These are phyloP conservation scores for Meta bourneti DNA, from an alignment of 2,888 invertebrate genomes.

Conservation along the genomic window DNA sequence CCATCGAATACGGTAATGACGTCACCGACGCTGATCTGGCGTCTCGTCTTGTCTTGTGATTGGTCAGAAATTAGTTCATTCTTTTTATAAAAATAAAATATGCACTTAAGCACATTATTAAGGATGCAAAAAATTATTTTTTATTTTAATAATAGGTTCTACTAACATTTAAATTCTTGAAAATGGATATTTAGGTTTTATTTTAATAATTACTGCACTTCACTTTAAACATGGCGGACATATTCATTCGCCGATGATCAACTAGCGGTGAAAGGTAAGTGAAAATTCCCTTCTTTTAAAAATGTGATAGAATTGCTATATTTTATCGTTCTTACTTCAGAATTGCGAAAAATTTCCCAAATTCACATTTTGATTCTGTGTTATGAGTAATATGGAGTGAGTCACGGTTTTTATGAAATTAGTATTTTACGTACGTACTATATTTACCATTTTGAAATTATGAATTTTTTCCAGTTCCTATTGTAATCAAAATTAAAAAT, in stretches of 20 bases:
- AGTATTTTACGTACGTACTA: no score
- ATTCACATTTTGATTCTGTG: no score
- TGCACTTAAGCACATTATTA: not conserved
- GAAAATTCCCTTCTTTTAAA: not conserved
- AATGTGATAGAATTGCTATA: no score
- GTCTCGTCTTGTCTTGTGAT: slow-evolving; percentile 46
- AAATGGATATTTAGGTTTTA: not conserved
- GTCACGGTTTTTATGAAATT: no score
- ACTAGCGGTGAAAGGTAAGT: slow-evolving; percentile 22
- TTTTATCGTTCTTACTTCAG: no score
- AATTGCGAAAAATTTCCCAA: no score
- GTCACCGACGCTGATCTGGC: slow-evolving; percentile 63
- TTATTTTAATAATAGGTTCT: not conserved
- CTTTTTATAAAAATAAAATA: slow-evolving; percentile 10
- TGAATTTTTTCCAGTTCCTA: no score
- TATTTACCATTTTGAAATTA: no score
- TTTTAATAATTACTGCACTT: not conserved
- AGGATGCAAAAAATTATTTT: slow-evolving; percentile 15
- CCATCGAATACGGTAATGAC: slow-evolving; percentile 71
- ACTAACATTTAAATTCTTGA: not conserved
- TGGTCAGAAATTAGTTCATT: slow-evolving; percentile 45
- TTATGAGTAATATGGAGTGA: no score
- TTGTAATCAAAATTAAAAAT: no score
- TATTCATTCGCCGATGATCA: not conserved
- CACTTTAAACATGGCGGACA: slow-evolving; percentile 46